Base-by-base conservation (phyloP, 2,888 invertebrate genomes). In the Pardosa pseudoannulata region DNA sequence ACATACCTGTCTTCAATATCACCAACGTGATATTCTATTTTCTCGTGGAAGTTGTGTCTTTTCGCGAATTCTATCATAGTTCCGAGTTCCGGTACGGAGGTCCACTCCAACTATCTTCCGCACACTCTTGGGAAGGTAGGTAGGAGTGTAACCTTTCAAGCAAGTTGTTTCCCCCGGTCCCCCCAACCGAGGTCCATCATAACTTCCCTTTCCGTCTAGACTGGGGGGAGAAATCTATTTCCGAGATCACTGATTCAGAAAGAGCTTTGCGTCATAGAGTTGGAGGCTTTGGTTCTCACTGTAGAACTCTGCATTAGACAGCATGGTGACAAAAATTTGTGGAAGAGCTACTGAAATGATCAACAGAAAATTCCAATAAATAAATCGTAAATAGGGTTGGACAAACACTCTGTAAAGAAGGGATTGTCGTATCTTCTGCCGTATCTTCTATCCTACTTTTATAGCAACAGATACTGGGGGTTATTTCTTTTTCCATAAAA, bases 51-150 rank as follows among this genome's bases (percentile, higher is more conserved):
- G 71, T 88, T 83, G 19, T 46, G n/a, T 13, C 29, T 19, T 1
- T 76, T 70, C 9, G 88, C 89, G n/a, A 81, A 78, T 13, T 74
- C 46, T 16, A 88, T 81, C 88, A 89, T 88, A 2, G n/a, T n/a
- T n/a, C n/a, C n/a, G n/a, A n/a, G n/a, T n/a, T n/a, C 41, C 50
- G 11, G 68, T 32, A 19, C 31, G 62, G 11, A 73, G 32, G 50
- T 88, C 88, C 11, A 88, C 29, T 16, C 64, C 88, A 9, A 88
- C 64, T 6, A 88, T 9, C 7, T 36, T 41, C 7, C 19, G 16
- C 6, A 75, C 31, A 11, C 72, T 41, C 9, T 62, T 28, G 13
- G 75, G 82, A 16, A 76, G 68, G 0, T 46, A 31, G 0, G 56
- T 16, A 1, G 70, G 29, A 1, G 76, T 29, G 62, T 46, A 75